Percentiles rank a stretch among this genome's conserved stretches.
phyloP scores from a whole-genome alignment of 2,888 invertebrate species.

The Eupithecia inturbata region DNA sequence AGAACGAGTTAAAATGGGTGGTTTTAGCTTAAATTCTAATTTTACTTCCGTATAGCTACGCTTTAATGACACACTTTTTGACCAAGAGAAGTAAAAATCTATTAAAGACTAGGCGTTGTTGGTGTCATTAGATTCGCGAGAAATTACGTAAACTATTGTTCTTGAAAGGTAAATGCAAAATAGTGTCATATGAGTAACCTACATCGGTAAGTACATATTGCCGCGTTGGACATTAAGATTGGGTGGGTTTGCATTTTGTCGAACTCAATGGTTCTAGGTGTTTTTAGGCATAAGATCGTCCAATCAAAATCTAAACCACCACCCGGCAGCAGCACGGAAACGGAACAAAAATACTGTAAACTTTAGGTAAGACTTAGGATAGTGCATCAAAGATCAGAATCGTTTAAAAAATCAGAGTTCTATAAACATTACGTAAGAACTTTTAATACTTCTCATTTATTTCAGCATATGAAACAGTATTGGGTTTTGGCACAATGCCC shows the following conservation, averaged over 20 bases:
- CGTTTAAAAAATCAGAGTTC: not conserved
- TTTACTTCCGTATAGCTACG: no score
- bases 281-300: no score
- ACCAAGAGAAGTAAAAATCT: no score
- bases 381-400: not conserved
- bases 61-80: no score
- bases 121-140: not conserved
- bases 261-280: not conserved
- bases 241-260: not conserved
- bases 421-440: conserved; percentile 16
- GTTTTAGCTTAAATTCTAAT: no score
- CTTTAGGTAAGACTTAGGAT: no score
- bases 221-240: not conserved
- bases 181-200: not conserved
- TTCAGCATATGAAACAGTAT: conserved; percentile 22
- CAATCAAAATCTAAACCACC: no score
- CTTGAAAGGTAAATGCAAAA: not conserved
- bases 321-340: no score
- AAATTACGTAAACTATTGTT: not conserved
- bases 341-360: no score
- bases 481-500: conserved; percentile 29
- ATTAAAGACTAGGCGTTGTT: not conserved
- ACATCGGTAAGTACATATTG: not conserved
- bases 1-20: no score
- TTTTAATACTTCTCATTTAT: conserved; percentile 16